A percentile compares a stretch with the other conserved stretches of the same genome.
These are phyloP conservation scores for Kradibia gibbosae DNA, from an alignment of 1,140 invertebrate genomes.

Conservation along the genomic window DNA sequence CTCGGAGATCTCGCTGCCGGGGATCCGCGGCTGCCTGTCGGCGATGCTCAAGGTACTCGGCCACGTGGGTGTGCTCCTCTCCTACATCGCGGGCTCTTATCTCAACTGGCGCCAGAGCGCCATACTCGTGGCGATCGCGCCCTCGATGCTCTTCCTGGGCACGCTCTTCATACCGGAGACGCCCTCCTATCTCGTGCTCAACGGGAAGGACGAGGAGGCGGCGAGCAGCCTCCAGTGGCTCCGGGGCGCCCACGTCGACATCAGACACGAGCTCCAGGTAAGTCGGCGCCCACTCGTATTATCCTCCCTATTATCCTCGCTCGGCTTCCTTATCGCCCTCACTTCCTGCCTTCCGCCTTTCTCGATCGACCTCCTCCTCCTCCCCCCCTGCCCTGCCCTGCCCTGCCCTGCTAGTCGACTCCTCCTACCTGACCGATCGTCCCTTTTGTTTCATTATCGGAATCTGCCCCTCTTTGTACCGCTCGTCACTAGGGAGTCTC, in stretches of 20 bases:
- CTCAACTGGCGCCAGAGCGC: slow-evolving; percentile 87
- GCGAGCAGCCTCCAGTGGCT: slow-evolving; percentile 83
- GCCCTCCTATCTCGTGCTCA: slow-evolving; percentile 83
- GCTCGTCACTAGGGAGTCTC: neutral
- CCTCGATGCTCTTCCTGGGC: slow-evolving; percentile 79
- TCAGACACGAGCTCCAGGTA: slow-evolving; percentile 78
- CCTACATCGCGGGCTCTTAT: slow-evolving; percentile 85
- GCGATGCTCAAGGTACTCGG: slow-evolving; percentile 88
- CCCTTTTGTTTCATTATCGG: slow-evolving; percentile 21
- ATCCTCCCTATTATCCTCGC: neutral
- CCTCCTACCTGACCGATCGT: neutral
- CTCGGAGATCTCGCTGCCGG: slow-evolving; percentile 90
- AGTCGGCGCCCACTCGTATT: neutral
- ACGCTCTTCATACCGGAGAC: slow-evolving; percentile 87
- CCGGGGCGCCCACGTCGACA: slow-evolving; percentile 81
- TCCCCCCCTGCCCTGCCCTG: neutral
- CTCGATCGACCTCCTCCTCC: neutral
- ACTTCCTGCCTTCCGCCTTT: neutral
- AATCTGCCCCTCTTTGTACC: neutral
- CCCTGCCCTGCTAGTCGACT: neutral
- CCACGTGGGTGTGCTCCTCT: slow-evolving; percentile 87
- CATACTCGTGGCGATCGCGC: slow-evolving; percentile 81
- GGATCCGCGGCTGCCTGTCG: slow-evolving; percentile 87
- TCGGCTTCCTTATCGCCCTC: neutral
- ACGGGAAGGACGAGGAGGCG: slow-evolving; percentile 84